phyloP scores from a whole-genome alignment of 2,797 vertebrate species.

The Austrolebias charrua region DNA sequence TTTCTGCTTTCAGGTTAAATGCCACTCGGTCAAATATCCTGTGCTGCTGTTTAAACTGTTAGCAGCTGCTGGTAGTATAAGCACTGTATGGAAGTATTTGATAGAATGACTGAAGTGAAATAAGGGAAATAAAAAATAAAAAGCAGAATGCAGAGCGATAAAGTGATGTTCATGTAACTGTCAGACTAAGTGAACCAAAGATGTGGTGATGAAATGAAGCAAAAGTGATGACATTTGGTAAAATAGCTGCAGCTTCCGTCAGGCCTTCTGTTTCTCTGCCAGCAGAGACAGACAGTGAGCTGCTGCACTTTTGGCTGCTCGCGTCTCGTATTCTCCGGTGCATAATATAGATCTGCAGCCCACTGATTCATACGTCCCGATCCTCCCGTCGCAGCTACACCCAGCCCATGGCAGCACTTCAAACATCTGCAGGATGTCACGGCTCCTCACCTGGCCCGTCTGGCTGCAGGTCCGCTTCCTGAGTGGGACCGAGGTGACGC shows the following conservation, averaged over 20 bases:
- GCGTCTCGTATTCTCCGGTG: slow-evolving; percentile 20
- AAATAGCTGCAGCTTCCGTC: slow-evolving; percentile 17
- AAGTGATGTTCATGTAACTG: slow-evolving; percentile 8
- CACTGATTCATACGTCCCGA: slow-evolving; percentile 57
- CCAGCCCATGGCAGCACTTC: slow-evolving; percentile 20
- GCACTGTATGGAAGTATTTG: too few species aligned
- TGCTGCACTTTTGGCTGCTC: slow-evolving; percentile 19
- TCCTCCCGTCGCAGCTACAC: slow-evolving; percentile 43
- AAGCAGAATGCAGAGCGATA: neutral
- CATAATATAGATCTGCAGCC: slow-evolving; percentile 42
- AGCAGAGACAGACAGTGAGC: slow-evolving; percentile 30
- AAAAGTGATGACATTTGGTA: slow-evolving; percentile 24
- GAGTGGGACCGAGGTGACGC: neutral
- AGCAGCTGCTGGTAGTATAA: too few species aligned
- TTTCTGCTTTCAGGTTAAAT: too few species aligned
- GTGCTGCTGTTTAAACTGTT: too few species aligned
- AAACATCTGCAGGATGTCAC: slow-evolving; percentile 53
- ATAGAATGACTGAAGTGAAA: too few species aligned
- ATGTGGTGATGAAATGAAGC: slow-evolving; percentile 39
- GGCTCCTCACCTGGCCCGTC: slow-evolving; percentile 30
- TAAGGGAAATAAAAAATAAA: too few species aligned
- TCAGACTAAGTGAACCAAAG: slow-evolving; percentile 2
- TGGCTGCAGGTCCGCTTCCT: slow-evolving; percentile 33
- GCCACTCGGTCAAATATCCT: too few species aligned
- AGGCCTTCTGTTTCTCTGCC: slow-evolving; percentile 46